phyloP scores from a whole-genome alignment of 2,888 invertebrate species.

The Dorcus hopei region DNA sequence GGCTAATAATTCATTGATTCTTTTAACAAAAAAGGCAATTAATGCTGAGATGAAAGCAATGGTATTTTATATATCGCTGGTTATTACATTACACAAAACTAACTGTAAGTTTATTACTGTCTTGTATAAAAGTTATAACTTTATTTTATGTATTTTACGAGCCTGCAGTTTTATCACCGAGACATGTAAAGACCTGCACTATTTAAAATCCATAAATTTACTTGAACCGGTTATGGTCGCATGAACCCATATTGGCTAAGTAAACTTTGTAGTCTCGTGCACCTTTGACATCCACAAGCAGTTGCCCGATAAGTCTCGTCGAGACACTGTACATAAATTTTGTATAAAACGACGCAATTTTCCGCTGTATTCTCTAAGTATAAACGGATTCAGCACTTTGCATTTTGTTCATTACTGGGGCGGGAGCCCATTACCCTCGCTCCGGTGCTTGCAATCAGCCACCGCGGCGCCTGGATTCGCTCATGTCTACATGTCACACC shows the following conservation, averaged over 20 bases:
- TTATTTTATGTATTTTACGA: constrained; percentile 21
- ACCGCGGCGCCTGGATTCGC: constrained; percentile 19
- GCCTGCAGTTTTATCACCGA: constrained; percentile 19
- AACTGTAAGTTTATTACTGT: constrained; percentile 11
- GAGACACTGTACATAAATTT: constrained; percentile 28
- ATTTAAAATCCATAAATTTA: constrained; percentile 25
- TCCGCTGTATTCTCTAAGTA: constrained; percentile 27
- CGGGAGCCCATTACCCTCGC: constrained; percentile 25
- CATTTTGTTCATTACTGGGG: constrained; percentile 30
- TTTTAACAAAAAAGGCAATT: neutral
- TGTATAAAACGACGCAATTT: constrained; percentile 33
- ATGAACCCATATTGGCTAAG: constrained; percentile 23
- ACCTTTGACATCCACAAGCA: constrained; percentile 22
- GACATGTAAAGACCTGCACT: constrained; percentile 20
- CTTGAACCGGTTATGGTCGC: constrained; percentile 21
- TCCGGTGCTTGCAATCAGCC: constrained; percentile 28
- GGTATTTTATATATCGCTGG: neutral
- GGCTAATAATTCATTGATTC: no score
- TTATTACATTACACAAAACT: neutral
- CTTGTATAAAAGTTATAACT: constrained; percentile 19
- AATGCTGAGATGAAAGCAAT: neutral
- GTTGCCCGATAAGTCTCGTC: constrained; percentile 25
- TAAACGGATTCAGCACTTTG: constrained; percentile 33
- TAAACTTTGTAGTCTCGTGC: constrained; percentile 22
- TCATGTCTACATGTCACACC: constrained; percentile 22